Conservation (phyloP, 1,140 invertebrate species). For the Pachyrhynchus sulphureomaculatus region DNA sequence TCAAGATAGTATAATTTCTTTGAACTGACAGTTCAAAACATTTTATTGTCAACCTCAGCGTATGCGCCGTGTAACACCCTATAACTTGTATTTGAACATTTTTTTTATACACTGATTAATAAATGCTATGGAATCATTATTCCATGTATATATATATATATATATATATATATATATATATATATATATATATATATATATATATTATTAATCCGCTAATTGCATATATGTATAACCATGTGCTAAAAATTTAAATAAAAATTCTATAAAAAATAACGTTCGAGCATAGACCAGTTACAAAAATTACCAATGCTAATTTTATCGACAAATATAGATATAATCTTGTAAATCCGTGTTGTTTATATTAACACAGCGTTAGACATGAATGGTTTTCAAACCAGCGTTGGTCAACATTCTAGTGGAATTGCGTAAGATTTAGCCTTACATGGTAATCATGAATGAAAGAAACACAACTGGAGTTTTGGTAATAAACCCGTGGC, state of each 20-base stretch:
- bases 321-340: conserved; percentile 25
- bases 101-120: too few relatives aligned
- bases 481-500: neutral
- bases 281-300: conserved; percentile 2
- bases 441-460: conserved; percentile 18
- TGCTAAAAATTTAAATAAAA: conserved; percentile 4
- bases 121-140: too few relatives aligned
- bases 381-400: conserved; percentile 23
- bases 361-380: conserved; percentile 18
- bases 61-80: too few relatives aligned
- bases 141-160: too few relatives aligned
- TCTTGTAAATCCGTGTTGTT: conserved; percentile 17
- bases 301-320: conserved; percentile 24
- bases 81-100: too few relatives aligned
- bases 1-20: too few relatives aligned
- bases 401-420: conserved; percentile 14
- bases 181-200: too few relatives aligned
- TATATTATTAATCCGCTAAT: too few relatives aligned
- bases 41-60: too few relatives aligned
- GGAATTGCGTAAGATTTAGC: conserved; percentile 22
- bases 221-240: neutral
- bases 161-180: too few relatives aligned
- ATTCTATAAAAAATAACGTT: conserved; percentile 12
- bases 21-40: too few relatives aligned
- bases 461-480: neutral